Base-by-base conservation (phyloP, 1,140 invertebrate species). In the Ceratina japonica region DNA sequence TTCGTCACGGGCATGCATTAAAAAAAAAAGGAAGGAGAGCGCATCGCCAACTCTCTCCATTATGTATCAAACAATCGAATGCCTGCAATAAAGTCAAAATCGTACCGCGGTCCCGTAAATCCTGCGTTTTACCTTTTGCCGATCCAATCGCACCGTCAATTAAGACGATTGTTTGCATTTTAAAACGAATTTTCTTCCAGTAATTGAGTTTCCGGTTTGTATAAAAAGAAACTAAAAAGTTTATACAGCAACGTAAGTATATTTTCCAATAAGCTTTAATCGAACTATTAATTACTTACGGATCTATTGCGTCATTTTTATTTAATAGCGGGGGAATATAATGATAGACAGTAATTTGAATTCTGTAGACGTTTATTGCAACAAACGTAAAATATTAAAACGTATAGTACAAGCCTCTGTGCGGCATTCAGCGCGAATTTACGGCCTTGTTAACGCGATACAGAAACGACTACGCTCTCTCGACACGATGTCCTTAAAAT, bases 11-110 rank as follows among this genome's bases (percentile, higher is more conserved):
- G 56, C 77, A 56, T 75, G 75, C 59, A 62, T 76, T 80, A 80
- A 44, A 81, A 27, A 58, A 22, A 65, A 58, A 15, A 51, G 37
- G 27, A 73, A 69, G 37, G 37, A 44, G 37, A 44, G 5, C 37
- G 37, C 37, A 10, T 8, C 37, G 10, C 10, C 37, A 44, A 44
- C 37, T 49, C 31, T 22, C 51, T 71, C 64, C 76, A 74, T 74
- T 80, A 74, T 84, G 79, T 85, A 81, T 84, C 78, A 77, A 85
- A 84, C 78, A 84, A 84, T 81, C 83, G 73, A 84, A 77, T 84
- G 68, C 77, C 72, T 81, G 73, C 83, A 84, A 84, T 85, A 85
- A 84, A 85, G 70, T 83, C 71, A 49, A 68, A 66, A 75, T 83
- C 82, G 69, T 74, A 82, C 59, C 75, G 73, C 61, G 70, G 54